A percentile compares a stretch with the other conserved stretches of the same genome.
These are phyloP conservation scores for Acleris cristana DNA, from an alignment of 2,888 invertebrate genomes.

Conservation along the genomic window DNA sequence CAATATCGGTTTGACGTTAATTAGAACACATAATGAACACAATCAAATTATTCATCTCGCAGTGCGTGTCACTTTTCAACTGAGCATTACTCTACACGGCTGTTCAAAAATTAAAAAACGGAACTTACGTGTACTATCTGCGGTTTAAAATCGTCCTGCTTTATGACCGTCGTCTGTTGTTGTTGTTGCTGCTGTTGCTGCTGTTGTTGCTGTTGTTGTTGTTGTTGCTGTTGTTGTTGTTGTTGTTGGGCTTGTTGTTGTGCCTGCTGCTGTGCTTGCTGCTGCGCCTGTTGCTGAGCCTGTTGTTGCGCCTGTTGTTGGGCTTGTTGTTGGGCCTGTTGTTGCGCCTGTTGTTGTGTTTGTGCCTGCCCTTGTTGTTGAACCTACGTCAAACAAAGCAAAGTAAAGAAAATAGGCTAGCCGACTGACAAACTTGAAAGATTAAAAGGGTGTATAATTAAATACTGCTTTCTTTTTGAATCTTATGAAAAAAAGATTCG, in stretches of 20 bases:
- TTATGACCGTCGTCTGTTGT: constrained; percentile 76
- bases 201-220: constrained; percentile 72
- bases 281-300: constrained; percentile 53
- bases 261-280: constrained; percentile 51
- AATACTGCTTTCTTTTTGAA: too few species aligned
- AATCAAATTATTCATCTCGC: too few species aligned
- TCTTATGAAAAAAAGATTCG: too few species aligned
- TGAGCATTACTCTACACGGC: too few species aligned
- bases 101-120: too few species aligned
- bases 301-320: constrained; percentile 58
- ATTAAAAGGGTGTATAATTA: too few species aligned
- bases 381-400: constrained; percentile 3
- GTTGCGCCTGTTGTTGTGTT: constrained; percentile 63
- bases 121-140: constrained; percentile 79
- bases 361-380: constrained; percentile 43
- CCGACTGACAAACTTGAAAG: too few species aligned
- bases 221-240: constrained; percentile 63
- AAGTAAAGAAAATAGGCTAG: not conserved
- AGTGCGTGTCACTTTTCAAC: too few species aligned
- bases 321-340: constrained; percentile 45
- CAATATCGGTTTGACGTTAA: too few species aligned
- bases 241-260: constrained; percentile 65
- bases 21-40: too few species aligned
- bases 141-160: constrained; percentile 79
- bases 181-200: constrained; percentile 65